Percentiles rank a stretch among this genome's conserved stretches.
These are phyloP conservation scores for Dendropsophus ebraccatus DNA, from an alignment of 2,113 vertebrate genomes.

Conservation along the genomic window DNA sequence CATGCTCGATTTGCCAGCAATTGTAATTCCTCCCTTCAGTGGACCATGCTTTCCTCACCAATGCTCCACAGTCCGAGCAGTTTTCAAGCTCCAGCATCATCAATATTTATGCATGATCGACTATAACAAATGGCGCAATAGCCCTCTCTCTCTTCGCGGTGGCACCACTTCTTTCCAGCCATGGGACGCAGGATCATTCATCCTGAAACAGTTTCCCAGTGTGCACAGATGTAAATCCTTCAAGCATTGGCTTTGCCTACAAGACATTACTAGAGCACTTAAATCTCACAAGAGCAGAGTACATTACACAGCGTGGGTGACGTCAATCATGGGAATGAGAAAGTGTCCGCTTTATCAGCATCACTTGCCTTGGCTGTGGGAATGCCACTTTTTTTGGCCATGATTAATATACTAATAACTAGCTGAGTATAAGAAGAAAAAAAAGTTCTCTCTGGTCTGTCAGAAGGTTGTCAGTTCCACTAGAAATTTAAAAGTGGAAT, in stretches of 20 bases:
- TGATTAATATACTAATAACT: background rate
- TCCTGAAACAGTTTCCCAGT: slow-evolving; percentile 36
- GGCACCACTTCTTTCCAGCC: background rate
- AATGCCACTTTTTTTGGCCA: background rate
- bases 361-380: background rate
- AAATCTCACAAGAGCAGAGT: slow-evolving; percentile 9
- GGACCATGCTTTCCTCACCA: slow-evolving; percentile 1
- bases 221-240: slow-evolving; percentile 12
- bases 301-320: slow-evolving; percentile 7
- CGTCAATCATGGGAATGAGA: slow-evolving; percentile 14
- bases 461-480: slow-evolving; percentile 13
- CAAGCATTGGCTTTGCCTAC: slow-evolving; percentile 12
- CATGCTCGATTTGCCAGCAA: slow-evolving; percentile 19
- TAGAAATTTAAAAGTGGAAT: background rate
- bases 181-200: slow-evolving; percentile 15
- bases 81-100: slow-evolving; percentile 22
- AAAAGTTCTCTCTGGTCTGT: slow-evolving; percentile 13
- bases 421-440: background rate
- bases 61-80: background rate
- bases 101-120: slow-evolving; percentile 48
- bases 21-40: background rate
- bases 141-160: slow-evolving; percentile 18
- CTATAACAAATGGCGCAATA: slow-evolving; percentile 46
- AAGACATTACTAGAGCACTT: slow-evolving; percentile 32
- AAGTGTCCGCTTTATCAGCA: slow-evolving; percentile 7